Base-by-base conservation (phyloP, 2,888 invertebrate species). In the Nomada goodeniana region DNA sequence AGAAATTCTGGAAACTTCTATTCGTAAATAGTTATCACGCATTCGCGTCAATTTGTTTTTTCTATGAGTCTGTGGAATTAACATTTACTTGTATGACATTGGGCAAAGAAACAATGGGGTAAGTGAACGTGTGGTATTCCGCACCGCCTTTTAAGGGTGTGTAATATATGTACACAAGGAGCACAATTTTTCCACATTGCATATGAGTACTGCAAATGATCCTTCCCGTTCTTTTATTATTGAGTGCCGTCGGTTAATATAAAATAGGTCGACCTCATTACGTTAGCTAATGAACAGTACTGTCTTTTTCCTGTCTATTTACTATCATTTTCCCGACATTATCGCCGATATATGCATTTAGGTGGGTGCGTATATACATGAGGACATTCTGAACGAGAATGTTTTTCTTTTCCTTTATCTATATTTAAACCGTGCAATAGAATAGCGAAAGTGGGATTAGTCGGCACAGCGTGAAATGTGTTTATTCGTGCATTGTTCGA, bases 31-130 rank as follows among this genome's bases (percentile, higher is more conserved):
- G 61, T 61, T 59, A 36, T 52, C 63, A 60, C 72, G 69, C 70
- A 36, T 20, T 61, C 76, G 76, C 82, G 80, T 78, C 87, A 76
- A 85, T 79, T 78, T 76, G 68, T 69, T 87, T 86, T 76, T 90
- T 90, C 89, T 90, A 92, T 91, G 91, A 88, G 85, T 87, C 84
- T 82, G 82, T 76, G 88, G 86, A 86, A 90, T 83, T 90, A 90
- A 83, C 86, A 89, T 74, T 88, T 88, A 87, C 82, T 92, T 93
- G 90, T 91, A 97, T 97, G 97, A 96, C 96, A 95, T 96, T 96
- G 94, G 97, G 96, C 95, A 97, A 96, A 95, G 96, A 97, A 95
- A 96, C 96, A 90, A 97, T 97, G 97, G 97, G 97, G 97, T 97
- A 94, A 96, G 95, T 95, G 91, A 82, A 85, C 84, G 79, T 76